These are phyloP conservation scores for Bagarius yarrelli DNA, from an alignment of 2,113 vertebrate genomes.

Conservation along the genomic window DNA sequence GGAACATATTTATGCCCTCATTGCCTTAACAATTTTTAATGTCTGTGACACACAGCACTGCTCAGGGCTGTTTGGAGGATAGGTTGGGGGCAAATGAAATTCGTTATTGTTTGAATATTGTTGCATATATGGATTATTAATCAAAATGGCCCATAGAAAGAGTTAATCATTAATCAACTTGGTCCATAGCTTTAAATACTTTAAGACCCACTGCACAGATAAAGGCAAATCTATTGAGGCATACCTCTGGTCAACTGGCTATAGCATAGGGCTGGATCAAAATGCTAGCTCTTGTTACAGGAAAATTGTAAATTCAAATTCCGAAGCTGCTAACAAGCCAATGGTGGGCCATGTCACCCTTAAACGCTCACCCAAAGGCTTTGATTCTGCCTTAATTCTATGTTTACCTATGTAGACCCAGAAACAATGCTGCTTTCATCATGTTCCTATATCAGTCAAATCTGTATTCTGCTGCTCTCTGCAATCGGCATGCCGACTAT, in stretches of 20 bases:
- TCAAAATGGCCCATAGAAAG: no score
- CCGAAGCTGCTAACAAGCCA: not conserved
- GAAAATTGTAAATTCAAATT: not conserved
- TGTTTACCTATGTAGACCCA: not conserved
- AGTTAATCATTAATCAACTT: no score
- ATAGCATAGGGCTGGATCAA: not conserved
- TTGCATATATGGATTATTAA: no score
- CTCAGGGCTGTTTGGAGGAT: no score
- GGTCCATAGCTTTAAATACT: not conserved
- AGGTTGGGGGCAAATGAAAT: no score
- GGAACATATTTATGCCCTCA: no score
- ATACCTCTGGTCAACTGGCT: not conserved
- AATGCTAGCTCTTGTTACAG: not conserved
- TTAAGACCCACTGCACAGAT: not conserved
- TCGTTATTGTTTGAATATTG: no score
- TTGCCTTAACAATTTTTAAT: no score
- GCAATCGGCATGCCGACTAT: not conserved
- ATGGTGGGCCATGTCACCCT: not conserved
- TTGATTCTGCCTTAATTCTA: not conserved
- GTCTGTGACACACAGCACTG: no score
- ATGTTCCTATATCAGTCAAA: constrained; percentile 1
- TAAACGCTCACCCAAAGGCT: not conserved
- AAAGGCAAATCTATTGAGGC: not conserved
- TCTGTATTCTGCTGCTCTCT: constrained; percentile 1
- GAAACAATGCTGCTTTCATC: not conserved